These are phyloP conservation scores for Yponomeuta sedellus DNA, from an alignment of 2,888 invertebrate genomes.

Conservation along the genomic window DNA sequence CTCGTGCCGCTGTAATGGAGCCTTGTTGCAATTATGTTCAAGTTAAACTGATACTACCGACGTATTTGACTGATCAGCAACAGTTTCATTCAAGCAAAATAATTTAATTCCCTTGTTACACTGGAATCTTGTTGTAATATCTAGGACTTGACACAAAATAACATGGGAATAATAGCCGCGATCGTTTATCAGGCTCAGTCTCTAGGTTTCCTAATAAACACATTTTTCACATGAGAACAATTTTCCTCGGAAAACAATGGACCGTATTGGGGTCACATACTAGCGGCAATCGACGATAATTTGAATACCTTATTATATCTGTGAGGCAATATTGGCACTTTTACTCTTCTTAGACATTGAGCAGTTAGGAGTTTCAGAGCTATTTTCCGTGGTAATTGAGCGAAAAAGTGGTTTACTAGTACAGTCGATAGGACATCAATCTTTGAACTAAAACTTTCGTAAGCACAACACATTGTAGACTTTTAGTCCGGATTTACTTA, in stretches of 20 bases:
- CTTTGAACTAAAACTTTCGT: no score
- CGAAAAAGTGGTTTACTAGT: not conserved
- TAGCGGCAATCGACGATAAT: not conserved
- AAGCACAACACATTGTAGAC: no score
- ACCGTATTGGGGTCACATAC: not conserved
- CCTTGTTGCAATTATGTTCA: not conserved
- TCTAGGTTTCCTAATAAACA: conserved; percentile 1
- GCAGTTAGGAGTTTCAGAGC: not conserved
- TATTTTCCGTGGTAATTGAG: not conserved
- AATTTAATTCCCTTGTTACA: not conserved
- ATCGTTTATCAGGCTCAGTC: not conserved
- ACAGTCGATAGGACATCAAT: no score
- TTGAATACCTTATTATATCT: conserved; percentile 2
- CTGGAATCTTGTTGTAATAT: not conserved
- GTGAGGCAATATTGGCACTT: not conserved
- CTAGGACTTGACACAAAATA: not conserved
- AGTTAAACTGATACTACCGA: not conserved
- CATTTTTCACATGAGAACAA: conserved; percentile 1
- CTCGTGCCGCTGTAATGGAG: not conserved
- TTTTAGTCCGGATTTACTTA: no score
- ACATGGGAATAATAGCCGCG: not conserved
- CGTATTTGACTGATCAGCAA: not conserved
- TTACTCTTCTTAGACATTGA: not conserved
- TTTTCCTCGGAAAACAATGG: not conserved
- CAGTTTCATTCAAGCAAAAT: no score